Evolutionary conservation across 2,888 invertebrate species (phyloP).

Genomic region (Amblyteles armatorius): DNA sequence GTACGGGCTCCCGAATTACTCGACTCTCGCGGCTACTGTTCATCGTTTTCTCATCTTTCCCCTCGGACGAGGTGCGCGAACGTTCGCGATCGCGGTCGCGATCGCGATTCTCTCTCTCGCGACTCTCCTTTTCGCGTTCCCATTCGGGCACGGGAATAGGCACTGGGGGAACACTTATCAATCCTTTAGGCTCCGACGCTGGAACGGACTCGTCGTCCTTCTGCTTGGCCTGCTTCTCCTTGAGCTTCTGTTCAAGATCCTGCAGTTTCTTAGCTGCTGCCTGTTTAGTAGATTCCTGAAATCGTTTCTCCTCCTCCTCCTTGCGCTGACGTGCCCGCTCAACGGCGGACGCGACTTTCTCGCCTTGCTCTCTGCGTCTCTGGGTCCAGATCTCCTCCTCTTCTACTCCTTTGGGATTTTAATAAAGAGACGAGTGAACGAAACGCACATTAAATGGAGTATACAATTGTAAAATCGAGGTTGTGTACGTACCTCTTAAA

Average conservation of each 20-base stretch:
- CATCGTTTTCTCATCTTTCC: conserved; percentile 75
- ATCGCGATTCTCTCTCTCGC: conserved; percentile 83
- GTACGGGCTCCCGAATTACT: conserved; percentile 66
- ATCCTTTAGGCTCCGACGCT: conserved; percentile 83
- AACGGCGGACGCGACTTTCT: conserved; percentile 92
- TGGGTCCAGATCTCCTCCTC: conserved; percentile 91
- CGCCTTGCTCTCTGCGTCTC: conserved; percentile 88
- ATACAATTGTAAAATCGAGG: neutral
- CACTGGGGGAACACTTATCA: conserved; percentile 84
- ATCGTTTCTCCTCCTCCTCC: conserved; percentile 95
- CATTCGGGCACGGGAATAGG: conserved; percentile 86
- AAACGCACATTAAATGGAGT: neutral
- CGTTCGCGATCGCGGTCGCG: conserved; percentile 81
- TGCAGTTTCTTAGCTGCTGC: conserved; percentile 89
- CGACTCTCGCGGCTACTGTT: conserved; percentile 68
- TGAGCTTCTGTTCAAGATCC: conserved; percentile 89
- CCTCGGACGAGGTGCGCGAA: conserved; percentile 83
- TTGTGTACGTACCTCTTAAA: conserved; percentile 75
- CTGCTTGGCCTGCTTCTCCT: conserved; percentile 86
- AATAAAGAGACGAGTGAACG: neutral
- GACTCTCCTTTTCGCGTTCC: conserved; percentile 85
- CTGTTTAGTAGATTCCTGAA: conserved; percentile 87
- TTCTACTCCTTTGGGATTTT: conserved; percentile 80
- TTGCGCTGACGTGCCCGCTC: conserved; percentile 94
- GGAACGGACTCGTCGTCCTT: conserved; percentile 79